Conservation (phyloP, 2,113 vertebrate genomes). For the Ceyx margarethae region DNA sequence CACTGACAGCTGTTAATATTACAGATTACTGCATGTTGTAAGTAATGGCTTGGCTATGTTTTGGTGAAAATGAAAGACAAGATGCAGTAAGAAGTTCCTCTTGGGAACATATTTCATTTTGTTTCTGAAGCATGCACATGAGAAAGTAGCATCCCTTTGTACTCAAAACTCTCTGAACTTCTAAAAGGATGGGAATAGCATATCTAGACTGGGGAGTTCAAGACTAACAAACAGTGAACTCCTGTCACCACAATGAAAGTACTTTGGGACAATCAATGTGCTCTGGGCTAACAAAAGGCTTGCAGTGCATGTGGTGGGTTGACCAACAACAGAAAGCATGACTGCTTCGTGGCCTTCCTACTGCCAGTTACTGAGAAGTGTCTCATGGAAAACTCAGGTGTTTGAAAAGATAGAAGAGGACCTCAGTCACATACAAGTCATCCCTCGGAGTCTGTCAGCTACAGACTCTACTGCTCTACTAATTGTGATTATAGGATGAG, state of each 20-base stretch:
- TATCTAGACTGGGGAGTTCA: background rate
- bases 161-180: background rate
- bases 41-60: background rate
- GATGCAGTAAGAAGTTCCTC: background rate
- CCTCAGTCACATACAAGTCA: background rate
- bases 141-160: background rate
- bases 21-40: background rate
- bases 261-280: background rate
- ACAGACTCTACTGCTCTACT: background rate
- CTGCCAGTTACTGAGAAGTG: background rate
- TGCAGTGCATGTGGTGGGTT: background rate
- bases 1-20: constrained; percentile 13
- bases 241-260: background rate
- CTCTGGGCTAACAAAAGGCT: background rate
- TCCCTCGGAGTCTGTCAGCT: background rate
- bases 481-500: background rate
- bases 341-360: background rate
- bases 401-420: background rate
- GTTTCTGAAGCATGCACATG: background rate
- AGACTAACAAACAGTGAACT: background rate
- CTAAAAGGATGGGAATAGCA: background rate
- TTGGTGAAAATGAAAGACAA: background rate
- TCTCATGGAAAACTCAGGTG: background rate
- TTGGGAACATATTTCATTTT: background rate
- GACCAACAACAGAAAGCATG: background rate